Percentiles rank a stretch among this genome's conserved stretches.
These are phyloP conservation scores for Alectura lathami DNA, from an alignment of 2,113 vertebrate genomes.

Conservation along the genomic window DNA sequence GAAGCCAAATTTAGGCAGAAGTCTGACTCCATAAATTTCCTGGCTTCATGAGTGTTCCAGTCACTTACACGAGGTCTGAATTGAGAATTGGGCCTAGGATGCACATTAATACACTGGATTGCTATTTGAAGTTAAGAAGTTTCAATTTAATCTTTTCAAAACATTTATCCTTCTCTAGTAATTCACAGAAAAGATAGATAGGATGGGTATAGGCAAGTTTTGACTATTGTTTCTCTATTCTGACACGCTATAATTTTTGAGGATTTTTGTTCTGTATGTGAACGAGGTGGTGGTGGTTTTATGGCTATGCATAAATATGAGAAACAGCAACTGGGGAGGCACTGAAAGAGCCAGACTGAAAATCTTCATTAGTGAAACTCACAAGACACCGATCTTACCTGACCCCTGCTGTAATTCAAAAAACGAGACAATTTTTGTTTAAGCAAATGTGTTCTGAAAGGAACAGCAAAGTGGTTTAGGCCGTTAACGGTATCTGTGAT, in stretches of 20 bases:
- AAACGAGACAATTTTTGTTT: neutral
- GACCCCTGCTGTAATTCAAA: neutral
- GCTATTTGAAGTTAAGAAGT: neutral
- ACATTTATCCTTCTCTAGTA: neutral
- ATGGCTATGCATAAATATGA: neutral
- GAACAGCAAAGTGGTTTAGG: neutral
- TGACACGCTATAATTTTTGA: neutral
- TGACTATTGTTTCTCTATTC: neutral
- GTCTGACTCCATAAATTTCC: neutral
- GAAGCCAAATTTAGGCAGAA: neutral
- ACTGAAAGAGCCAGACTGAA: constrained; percentile 17
- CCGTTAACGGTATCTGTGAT: neutral
- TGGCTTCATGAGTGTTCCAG: neutral
- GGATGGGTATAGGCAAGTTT: neutral
- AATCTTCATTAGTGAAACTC: neutral
- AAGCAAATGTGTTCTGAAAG: neutral
- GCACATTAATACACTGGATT: neutral
- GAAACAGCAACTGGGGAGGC: constrained; percentile 8
- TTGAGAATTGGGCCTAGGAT: neutral
- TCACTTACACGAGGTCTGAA: neutral
- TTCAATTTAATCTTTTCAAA: neutral
- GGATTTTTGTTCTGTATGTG: neutral
- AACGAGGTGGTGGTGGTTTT: neutral
- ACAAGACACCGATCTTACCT: neutral
- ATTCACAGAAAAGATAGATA: neutral